Base-by-base conservation (phyloP, 2,888 invertebrate genomes). In the Xylota segnis region DNA sequence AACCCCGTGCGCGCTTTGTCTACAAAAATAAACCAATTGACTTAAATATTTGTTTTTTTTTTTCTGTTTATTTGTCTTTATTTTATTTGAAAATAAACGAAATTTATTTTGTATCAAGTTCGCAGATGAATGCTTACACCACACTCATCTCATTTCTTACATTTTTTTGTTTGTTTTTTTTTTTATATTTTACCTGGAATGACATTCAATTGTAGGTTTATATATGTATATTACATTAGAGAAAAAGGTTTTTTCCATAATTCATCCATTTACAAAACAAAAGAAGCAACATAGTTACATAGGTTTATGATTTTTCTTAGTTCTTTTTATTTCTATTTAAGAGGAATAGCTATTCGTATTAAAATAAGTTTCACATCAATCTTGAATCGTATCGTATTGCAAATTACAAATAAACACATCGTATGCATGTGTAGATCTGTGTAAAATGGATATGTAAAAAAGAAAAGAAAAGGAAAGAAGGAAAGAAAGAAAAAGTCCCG, bases 211-310 rank as follows among this genome's bases (percentile, higher is more conserved):
- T 72, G 74, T 71, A 82, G 82, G 61, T 76, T 82, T 76, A 82
- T 72, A 86, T 82, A 76, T 76, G 77, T 72, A 86, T 82, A 76
- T 86, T 86, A 86, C 86, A 86, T n/a, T 77, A 82, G 65, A 84
- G 75, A 84, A 84, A 70, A 71, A 72, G 32, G 37, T 45, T 65
- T 58, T 29, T 32, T 34, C 70, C 61, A 65, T 52, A 54, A 27
- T 71, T 50, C 32, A 71, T 84, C 29, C 32, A 63, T 56, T 76
- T 71, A 66, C 40, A 78, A 47, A 63, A n/a, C n/a, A n/a, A 43
- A 75, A 29, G 68, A 71, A 86, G 54, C 70, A 75, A 78, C 52
- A 47, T 34, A 43, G 43, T 43, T 47, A 45, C 47, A 76, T 65
- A 43, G 18, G 50, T 56, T n/a, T 66, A 10, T 58, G 18, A 47